phyloP scores from a whole-genome alignment of 2,113 vertebrate genomes.

The Osmerus eperlanus region DNA sequence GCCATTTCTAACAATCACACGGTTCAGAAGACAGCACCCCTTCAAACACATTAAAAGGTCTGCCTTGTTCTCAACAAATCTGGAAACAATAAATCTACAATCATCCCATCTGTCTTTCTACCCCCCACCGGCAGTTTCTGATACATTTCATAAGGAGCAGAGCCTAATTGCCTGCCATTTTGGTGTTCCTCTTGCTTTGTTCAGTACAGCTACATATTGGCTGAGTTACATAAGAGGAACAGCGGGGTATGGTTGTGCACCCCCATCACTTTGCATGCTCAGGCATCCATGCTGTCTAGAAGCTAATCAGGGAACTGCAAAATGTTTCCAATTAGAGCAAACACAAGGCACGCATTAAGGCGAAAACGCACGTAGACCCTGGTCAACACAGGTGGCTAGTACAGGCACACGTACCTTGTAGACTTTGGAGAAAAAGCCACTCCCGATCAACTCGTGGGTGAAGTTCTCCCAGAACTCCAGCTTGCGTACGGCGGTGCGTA shows the following conservation, averaged over 20 bases:
- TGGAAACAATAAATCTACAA: background rate
- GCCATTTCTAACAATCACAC: background rate
- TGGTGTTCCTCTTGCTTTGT: conserved; percentile 3
- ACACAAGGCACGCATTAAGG: conserved; percentile 49
- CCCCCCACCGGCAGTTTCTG: background rate
- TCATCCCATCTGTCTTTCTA: background rate
- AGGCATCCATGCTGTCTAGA: conserved; percentile 19
- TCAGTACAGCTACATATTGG: conserved; percentile 5
- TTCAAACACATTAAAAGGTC: background rate
- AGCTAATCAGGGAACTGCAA: conserved; percentile 49
- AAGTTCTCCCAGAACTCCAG: conserved; percentile 91
- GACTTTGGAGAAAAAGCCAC: conserved; percentile 86
- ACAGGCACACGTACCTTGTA: conserved; percentile 74
- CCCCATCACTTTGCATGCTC: conserved; percentile 22
- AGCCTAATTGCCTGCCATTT: conserved; percentile 15
- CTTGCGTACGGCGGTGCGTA: conserved; percentile 81
- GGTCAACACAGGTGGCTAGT: background rate
- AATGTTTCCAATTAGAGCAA: conserved; percentile 57
- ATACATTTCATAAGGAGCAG: no score
- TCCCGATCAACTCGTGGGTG: conserved; percentile 76
- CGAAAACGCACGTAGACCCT: background rate
- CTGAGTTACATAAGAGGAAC: conserved; percentile 47
- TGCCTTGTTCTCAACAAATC: background rate
- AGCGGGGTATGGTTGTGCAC: conserved; percentile 18
- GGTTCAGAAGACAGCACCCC: background rate